Percentiles rank a stretch among this genome's conserved stretches.
phyloP scores from a whole-genome alignment of 2,888 invertebrate species.

The Tachina lurida region DNA sequence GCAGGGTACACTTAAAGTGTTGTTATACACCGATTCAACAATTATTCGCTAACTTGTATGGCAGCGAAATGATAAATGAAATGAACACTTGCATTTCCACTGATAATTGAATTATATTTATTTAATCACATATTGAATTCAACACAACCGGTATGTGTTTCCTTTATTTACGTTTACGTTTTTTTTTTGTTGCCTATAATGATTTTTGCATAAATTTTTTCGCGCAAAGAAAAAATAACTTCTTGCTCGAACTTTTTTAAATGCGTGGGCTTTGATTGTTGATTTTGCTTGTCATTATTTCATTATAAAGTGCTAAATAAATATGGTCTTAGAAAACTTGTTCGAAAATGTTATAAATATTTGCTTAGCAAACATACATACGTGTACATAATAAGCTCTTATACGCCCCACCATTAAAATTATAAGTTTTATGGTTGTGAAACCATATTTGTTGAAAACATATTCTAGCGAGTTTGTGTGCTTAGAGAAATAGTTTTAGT shows the following conservation, averaged over 20 bases:
- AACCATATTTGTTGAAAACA: not conserved
- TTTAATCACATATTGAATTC: conserved; percentile 8
- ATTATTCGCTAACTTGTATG: not conserved
- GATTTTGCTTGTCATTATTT: not conserved
- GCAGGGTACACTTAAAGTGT: not conserved
- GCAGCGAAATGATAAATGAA: conserved; percentile 26
- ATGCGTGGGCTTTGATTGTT: conserved; percentile 26
- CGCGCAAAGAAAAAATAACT: conserved; percentile 3
- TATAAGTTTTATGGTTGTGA: not conserved
- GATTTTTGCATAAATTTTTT: conserved; percentile 41
- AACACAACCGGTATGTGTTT: conserved; percentile 44
- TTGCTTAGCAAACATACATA: not conserved
- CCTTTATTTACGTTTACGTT: conserved; percentile 15
- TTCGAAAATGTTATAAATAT: not conserved
- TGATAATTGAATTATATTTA: conserved; percentile 17
- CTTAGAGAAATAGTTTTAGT: not conserved
- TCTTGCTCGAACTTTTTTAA: not conserved
- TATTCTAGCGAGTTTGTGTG: not conserved
- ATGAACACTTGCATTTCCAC: conserved; percentile 39
- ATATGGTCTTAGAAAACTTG: conserved; percentile 25
- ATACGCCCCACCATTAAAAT: not conserved
- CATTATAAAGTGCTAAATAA: conserved; percentile 12
- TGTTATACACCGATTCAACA: not conserved
- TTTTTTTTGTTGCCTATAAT: conserved; percentile 13
- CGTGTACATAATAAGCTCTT: not conserved